Evolutionary conservation across 64 coral and sea anemone genomes (phyloP).

Genomic region (Montipora efflorescens): DNA sequence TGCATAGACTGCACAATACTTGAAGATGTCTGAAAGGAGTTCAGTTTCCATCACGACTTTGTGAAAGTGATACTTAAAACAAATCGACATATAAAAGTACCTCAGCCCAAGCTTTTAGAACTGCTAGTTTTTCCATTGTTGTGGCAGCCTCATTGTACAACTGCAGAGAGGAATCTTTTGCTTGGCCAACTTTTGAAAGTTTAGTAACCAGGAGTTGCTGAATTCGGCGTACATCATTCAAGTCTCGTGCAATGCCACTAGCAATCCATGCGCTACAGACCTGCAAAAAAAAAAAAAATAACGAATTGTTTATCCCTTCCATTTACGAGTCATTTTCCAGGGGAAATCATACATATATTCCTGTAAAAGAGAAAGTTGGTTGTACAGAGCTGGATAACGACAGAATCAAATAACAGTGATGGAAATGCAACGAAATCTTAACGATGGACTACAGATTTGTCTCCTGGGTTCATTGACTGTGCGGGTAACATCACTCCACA

Average conservation of each 20-base stretch:
- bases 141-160: conserved; percentile 98
- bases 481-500: too few species aligned
- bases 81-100: conserved; percentile 6
- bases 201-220: conserved; percentile 97
- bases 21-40: too few species aligned
- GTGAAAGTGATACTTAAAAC: not conserved
- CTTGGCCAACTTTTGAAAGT: conserved; percentile 91
- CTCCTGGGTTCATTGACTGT: too few species aligned
- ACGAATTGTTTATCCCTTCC: not conserved
- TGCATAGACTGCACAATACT: too few species aligned
- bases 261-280: conserved; percentile 99
- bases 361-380: too few species aligned
- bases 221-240: conserved; percentile 96
- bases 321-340: too few species aligned
- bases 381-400: too few species aligned
- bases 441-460: too few species aligned
- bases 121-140: conserved; percentile 98
- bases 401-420: too few species aligned
- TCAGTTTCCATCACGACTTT: too few species aligned
- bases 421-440: too few species aligned
- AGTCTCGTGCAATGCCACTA: conserved; percentile 92
- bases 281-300: conserved; percentile 32
- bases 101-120: conserved; percentile 95
- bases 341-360: too few species aligned
- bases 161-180: conserved; percentile 91